Evolutionary conservation across 2,888 invertebrate genomes (phyloP), one percentile per base, ranked within the genome.

Genomic region (Phaonia tiefii): DNA sequence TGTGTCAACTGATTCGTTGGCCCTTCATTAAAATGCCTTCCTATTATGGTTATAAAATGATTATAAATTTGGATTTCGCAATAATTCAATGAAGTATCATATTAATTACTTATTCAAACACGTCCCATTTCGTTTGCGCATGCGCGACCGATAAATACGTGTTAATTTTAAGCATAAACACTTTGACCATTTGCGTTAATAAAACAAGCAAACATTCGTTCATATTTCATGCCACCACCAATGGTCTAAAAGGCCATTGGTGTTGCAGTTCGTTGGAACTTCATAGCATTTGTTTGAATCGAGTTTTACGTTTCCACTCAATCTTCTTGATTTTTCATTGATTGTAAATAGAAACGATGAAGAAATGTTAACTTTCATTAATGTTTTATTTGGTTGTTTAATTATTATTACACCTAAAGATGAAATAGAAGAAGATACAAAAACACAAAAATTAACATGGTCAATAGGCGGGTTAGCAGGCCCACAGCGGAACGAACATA

Each of bases 281-380:
- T 58, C n/a, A 22, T 54, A 54, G 11, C 22, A 37, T 54, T 26
- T 20, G 20, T 20, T 37, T n/a, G 39, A 20, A 65, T 60, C 22
- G 49, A 17, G 46, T 69, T 75, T 75, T 39, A 69, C 69, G 60
- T 58, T 75, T 75, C 58, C 37, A 46, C 56, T 31, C 8, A 5
- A 31, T 31, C 31, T 5, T 31, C 31, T 67, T 46, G 25, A 56
- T 37, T 10, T 22, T 63, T 39, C 20, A 5, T 31, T 31, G 10
- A 63, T 15, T 58, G 37, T n/a, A 13, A 15, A 37, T 3, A 37
- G 37, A 3, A 42, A 22, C 17, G 22, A 63, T 63, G 42, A 42
- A 63, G 31, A 60, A 31, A 63, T 22, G 39, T 42, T 25, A 11
- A 51, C 46, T 67, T 67, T 67, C 49, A 67, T 75, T 39, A 49